These are phyloP conservation scores for Upupa epops DNA, from an alignment of 2,113 vertebrate species.

Conservation along the genomic window DNA sequence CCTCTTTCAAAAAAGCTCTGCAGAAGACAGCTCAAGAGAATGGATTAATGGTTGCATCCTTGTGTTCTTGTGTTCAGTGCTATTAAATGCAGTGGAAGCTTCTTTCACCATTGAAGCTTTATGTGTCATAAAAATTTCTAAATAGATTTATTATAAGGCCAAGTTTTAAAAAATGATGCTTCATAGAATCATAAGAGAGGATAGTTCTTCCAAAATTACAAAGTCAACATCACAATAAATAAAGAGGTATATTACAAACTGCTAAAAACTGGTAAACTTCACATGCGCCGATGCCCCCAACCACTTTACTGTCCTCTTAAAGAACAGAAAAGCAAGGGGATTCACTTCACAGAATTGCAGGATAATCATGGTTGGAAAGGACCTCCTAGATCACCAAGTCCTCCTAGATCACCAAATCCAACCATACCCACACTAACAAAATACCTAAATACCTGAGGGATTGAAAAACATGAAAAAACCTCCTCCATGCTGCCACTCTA, in stretches of 20 bases:
- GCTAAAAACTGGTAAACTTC: background rate
- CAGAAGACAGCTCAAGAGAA: background rate
- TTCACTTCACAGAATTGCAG: background rate
- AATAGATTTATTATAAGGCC: conserved; percentile 35
- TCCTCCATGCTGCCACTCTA: no score
- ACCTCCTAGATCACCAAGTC: no score
- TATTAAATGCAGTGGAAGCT: background rate
- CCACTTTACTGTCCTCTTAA: background rate
- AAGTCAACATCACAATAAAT: conserved; percentile 41
- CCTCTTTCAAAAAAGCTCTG: background rate
- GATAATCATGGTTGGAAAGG: no score
- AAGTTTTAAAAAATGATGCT: background rate
- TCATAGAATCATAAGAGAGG: conserved; percentile 2
- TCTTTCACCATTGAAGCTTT: background rate
- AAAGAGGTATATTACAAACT: background rate
- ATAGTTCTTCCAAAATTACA: conserved; percentile 37
- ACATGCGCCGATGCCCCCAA: background rate
- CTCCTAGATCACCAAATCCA: no score
- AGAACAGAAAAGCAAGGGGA: background rate
- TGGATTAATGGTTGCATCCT: conserved; percentile 31
- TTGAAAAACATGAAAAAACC: no score
- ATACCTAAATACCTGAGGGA: no score
- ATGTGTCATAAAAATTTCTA: conserved; percentile 34
- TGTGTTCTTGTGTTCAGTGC: conserved; percentile 36
- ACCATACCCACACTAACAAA: no score